phyloP scores from a whole-genome alignment of 2,888 invertebrate species.

The Imbricaverruca yamaguchii region DNA sequence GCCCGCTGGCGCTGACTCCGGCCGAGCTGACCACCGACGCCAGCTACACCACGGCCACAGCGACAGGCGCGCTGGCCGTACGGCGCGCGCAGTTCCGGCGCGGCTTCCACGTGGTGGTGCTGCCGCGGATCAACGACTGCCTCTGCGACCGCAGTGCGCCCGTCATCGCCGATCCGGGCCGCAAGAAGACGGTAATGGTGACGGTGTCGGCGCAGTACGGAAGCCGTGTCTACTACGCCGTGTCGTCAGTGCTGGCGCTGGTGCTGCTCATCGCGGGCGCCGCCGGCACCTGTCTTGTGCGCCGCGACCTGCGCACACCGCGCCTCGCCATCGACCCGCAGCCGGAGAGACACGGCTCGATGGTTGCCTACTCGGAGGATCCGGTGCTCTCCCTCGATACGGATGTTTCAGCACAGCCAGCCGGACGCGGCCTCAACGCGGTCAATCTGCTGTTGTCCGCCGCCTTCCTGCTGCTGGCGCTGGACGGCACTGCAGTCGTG shows the following conservation, averaged over 20 bases:
- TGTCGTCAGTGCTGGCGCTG: constrained; percentile 78
- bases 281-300: constrained; percentile 59
- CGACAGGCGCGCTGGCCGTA: not conserved
- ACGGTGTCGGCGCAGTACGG: constrained; percentile 70
- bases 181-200: constrained; percentile 81
- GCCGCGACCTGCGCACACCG: constrained; percentile 52
- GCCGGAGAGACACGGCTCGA: constrained; percentile 75
- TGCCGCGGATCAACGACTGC: constrained; percentile 29
- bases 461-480: constrained; percentile 65
- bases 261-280: constrained; percentile 88
- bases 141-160: constrained; percentile 27
- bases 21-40: not conserved
- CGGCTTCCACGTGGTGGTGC: constrained; percentile 23
- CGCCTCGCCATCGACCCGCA: constrained; percentile 61
- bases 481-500: constrained; percentile 74
- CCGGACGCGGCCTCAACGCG: constrained; percentile 78
- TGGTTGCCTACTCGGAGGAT: constrained; percentile 82
- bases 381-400: constrained; percentile 72
- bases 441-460: constrained; percentile 77
- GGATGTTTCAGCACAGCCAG: constrained; percentile 47
- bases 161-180: not conserved
- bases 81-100: not conserved
- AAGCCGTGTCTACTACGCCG: constrained; percentile 67
- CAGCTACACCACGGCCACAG: not conserved
- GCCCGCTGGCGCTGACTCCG: constrained; percentile 16